Evolutionary conservation across 2,888 invertebrate species (phyloP).

Genomic region (Lithophane semibrunnea): DNA sequence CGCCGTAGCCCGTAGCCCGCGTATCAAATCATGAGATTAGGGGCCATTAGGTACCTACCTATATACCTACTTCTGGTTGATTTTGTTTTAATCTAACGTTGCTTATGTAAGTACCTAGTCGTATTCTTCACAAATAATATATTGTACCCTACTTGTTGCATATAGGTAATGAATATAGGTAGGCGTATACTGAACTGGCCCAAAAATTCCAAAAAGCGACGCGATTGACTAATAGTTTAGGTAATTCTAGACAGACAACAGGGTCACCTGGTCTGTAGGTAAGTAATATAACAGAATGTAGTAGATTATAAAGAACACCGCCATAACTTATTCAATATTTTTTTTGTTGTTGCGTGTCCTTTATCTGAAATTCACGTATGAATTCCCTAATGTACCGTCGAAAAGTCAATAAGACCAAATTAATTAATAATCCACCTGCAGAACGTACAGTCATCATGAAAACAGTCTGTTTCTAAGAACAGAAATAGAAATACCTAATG

Average conservation of each 20-base stretch:
- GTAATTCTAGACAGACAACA: background rate
- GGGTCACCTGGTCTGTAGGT: background rate
- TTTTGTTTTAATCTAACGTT: background rate
- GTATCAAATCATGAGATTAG: background rate
- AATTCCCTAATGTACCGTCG: slow-evolving; percentile 68
- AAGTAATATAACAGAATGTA: background rate
- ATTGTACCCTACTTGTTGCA: background rate
- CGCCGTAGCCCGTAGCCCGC: slow-evolving; percentile 1
- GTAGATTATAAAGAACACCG: slow-evolving; percentile 3
- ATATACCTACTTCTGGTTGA: background rate
- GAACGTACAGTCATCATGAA: slow-evolving; percentile 65
- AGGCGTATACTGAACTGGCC: background rate
- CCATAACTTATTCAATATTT: slow-evolving; percentile 30
- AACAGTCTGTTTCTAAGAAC: background rate
- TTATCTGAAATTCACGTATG: slow-evolving; percentile 52
- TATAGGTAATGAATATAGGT: background rate
- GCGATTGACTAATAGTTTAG: background rate
- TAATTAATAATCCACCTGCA: slow-evolving; percentile 74
- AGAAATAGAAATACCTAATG: no score
- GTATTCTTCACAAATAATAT: background rate
- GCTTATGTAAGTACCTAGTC: background rate
- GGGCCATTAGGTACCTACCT: no score
- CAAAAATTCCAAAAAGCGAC: background rate
- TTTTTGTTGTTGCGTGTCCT: slow-evolving; percentile 68
- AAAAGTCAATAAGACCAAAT: slow-evolving; percentile 78